Conservation (phyloP, 2,888 invertebrate genomes). For the Anorthoa munda region DNA sequence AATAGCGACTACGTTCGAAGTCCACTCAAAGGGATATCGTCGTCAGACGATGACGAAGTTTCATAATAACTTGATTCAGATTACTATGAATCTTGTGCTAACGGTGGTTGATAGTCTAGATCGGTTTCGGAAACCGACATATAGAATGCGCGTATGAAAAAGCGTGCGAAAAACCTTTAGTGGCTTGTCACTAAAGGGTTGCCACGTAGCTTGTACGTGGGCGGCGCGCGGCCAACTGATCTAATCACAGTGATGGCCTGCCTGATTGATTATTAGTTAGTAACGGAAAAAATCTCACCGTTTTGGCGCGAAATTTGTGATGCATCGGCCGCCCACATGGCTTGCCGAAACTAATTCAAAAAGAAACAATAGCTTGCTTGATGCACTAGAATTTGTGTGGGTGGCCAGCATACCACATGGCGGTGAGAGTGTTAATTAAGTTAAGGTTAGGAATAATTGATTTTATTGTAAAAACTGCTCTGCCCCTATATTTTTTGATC, state of each 20-base stretch:
- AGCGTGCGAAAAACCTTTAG: constrained; percentile 1
- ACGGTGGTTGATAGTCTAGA: not conserved
- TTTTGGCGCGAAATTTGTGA: not conserved
- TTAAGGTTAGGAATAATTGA: too few relatives aligned
- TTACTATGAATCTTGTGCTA: not conserved
- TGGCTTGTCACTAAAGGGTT: not conserved
- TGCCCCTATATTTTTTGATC: too few relatives aligned
- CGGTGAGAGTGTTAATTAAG: too few relatives aligned
- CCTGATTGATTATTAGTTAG: not conserved
- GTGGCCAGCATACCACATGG: too few relatives aligned
- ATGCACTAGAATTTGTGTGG: constrained; percentile 1
- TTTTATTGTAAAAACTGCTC: too few relatives aligned
- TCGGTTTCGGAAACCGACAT: constrained; percentile 10
- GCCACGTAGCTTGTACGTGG: too few relatives aligned
- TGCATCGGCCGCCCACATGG: constrained; percentile 11
- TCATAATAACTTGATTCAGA: constrained; percentile 6
- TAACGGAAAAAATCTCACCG: constrained; percentile 5
- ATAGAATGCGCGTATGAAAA: not conserved
- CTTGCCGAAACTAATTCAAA: not conserved
- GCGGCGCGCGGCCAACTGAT: constrained; percentile 9
- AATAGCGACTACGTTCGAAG: constrained; percentile 1
- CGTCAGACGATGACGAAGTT: not conserved
- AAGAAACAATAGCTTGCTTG: not conserved
- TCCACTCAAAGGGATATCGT: not conserved
- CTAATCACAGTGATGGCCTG: constrained; percentile 5